Conservation (phyloP, 1,140 invertebrate species). For the Spodoptera litura region DNA sequence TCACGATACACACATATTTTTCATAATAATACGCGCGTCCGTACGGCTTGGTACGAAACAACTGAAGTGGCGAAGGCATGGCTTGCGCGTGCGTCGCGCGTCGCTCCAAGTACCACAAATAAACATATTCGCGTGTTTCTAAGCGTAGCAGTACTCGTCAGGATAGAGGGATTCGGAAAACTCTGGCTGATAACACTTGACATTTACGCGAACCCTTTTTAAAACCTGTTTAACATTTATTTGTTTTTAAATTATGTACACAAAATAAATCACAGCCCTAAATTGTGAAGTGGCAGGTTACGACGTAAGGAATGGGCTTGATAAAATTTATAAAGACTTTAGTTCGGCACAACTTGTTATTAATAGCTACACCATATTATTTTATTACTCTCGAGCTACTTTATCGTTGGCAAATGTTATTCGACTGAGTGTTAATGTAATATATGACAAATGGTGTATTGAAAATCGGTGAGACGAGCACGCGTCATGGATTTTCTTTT, state of each 20-base stretch:
- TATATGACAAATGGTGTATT: conserved; percentile 38
- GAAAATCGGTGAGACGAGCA: conserved; percentile 32
- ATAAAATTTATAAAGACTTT: conserved; percentile 43
- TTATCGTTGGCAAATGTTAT: conserved; percentile 44
- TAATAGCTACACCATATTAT: conserved; percentile 39
- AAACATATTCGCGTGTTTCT: conserved; percentile 77
- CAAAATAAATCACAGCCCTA: conserved; percentile 33
- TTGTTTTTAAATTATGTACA: conserved; percentile 15
- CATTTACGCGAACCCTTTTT: background rate
- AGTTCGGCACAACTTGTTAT: conserved; percentile 36
- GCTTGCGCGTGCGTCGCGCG: conserved; percentile 76
- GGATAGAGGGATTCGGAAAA: conserved; percentile 36
- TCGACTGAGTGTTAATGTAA: conserved; percentile 42
- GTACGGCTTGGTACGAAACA: conserved; percentile 67
- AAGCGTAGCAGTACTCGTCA: conserved; percentile 47
- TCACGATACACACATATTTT: conserved; percentile 54
- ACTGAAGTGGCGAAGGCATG: conserved; percentile 77
- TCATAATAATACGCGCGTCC: conserved; percentile 62
- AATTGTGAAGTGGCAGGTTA: conserved; percentile 29
- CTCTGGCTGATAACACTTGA: conserved; percentile 15
- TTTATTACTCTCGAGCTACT: conserved; percentile 39
- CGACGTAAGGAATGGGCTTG: conserved; percentile 36
- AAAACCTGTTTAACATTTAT: background rate
- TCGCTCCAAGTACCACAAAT: conserved; percentile 78
- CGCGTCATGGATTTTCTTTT: background rate